Evolutionary conservation across 1,140 invertebrate species (phyloP), one percentile per base, ranked within the genome.

Genomic region (Grapholita molesta): DNA sequence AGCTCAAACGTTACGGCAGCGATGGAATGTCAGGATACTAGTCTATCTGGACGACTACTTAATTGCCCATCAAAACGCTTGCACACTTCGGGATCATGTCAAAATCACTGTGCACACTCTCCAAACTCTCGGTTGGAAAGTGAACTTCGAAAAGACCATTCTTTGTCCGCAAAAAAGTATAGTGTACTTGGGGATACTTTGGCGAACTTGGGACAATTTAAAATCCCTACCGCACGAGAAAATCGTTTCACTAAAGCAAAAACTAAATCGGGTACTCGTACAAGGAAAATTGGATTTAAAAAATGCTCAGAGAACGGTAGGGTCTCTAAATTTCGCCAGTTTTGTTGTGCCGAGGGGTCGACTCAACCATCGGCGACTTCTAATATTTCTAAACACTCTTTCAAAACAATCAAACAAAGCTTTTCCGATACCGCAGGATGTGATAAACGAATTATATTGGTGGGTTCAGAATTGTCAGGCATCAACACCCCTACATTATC

Each of bases 341-440:
- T 73, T 92, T 92, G 75, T 93, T 82, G 70, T 94, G 90, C 82
- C 79, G 89, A 66, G 92, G 90, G 66, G 93, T 91, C 76, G 79
- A 33, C 66, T 83, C 9, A 69, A 75, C 23, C 28, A 66, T 48
- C 64, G 73, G 35, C 8, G 5, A 48, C 64, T 38, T 12, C 23
- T 70, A 8, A 28, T 25, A 12, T 53, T 30, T 11, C 25, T 64
- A 33, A 64, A 65, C 28, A 28, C 65, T 3, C 9, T 67, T 3
- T 38, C 38, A 38, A 12, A 67, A 0, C 8, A 11, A 9, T 42
- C 38, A 67, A 25, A 7, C n/a, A 55, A 3, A 21, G 7, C 52
- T 28, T 18, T 32, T 3, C n/a, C 18, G 23, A 25, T 68, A 65
- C 66, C 57, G 2, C 28, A 55, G 8, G 32, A 11, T 1, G 42